These are phyloP conservation scores for Caenorhabditis sp. DNA, from an alignment of 2,888 invertebrate species.

Conservation along the genomic window DNA sequence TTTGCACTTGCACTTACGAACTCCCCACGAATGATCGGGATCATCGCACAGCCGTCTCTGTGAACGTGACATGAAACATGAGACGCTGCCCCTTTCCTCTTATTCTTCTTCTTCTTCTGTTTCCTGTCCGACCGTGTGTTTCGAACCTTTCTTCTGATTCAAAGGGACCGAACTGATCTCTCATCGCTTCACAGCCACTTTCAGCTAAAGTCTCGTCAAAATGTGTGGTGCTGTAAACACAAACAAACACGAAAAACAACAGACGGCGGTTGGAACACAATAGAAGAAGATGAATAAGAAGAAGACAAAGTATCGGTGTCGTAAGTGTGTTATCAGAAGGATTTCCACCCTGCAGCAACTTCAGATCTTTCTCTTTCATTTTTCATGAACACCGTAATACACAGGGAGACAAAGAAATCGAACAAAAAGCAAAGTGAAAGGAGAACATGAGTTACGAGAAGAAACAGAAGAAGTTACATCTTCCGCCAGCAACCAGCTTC, in stretches of 20 bases:
- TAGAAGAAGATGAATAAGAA: background rate
- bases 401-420: constrained; percentile 31
- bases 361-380: constrained; percentile 25
- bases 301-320: background rate
- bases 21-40: background rate
- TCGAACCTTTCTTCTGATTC: background rate
- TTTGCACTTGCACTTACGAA: no score
- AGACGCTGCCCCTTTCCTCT: background rate
- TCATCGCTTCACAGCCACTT: constrained; percentile 1
- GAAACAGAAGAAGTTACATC: no score
- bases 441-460: constrained; percentile 27
- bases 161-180: background rate
- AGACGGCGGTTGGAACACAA: background rate
- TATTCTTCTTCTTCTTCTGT: background rate
- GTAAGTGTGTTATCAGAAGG: no score
- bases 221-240: constrained; percentile 7
- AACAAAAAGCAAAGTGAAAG: constrained; percentile 26
- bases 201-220: background rate
- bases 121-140: constrained; percentile 7
- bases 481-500: background rate
- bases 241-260: constrained; percentile 31
- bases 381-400: constrained; percentile 14
- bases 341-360: no score
- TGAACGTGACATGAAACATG: constrained; percentile 23
- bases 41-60: background rate